Evolutionary conservation across 2,113 vertebrate genomes (phyloP).

Genomic region (Engystomops pustulosus): DNA sequence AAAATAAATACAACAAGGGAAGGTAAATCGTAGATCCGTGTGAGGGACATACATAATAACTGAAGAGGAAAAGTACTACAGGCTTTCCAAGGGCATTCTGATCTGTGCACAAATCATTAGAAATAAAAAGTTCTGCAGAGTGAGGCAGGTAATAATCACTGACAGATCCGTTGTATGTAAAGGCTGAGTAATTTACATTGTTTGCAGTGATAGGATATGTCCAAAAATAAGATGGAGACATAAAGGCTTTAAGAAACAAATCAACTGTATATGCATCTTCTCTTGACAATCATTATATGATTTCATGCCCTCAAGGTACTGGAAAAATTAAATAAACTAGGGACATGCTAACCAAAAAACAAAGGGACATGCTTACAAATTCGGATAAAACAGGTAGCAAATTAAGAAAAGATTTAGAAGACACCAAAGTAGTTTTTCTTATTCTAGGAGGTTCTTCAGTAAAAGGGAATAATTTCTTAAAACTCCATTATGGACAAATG

Average conservation of each 20-base stretch:
- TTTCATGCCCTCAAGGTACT: no score
- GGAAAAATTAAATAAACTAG: no score
- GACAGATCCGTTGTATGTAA: not conserved
- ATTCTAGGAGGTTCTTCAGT: no score
- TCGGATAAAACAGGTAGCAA: no score
- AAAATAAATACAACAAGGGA: slow-evolving; percentile 63
- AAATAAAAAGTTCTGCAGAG: not conserved
- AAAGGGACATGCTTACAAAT: no score
- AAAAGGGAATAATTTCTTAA: no score
- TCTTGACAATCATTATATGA: not conserved
- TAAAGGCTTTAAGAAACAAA: not conserved
- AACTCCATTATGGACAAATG: no score
- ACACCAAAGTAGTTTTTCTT: no score
- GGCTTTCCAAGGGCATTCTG: slow-evolving; percentile 49
- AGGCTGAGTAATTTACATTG: not conserved
- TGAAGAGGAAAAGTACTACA: slow-evolving; percentile 59
- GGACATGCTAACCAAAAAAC: no score
- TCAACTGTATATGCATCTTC: not conserved
- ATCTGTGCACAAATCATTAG: slow-evolving; percentile 3
- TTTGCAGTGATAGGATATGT: not conserved
- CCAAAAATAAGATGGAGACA: not conserved
- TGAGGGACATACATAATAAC: slow-evolving; percentile 59
- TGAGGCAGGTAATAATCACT: not conserved
- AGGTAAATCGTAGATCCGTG: slow-evolving; percentile 51
- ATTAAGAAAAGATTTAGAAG: no score